Evolutionary conservation across 2,113 vertebrate species (phyloP), one percentile per base, ranked within the genome.

Genomic region (Hoplias malabaricus): DNA sequence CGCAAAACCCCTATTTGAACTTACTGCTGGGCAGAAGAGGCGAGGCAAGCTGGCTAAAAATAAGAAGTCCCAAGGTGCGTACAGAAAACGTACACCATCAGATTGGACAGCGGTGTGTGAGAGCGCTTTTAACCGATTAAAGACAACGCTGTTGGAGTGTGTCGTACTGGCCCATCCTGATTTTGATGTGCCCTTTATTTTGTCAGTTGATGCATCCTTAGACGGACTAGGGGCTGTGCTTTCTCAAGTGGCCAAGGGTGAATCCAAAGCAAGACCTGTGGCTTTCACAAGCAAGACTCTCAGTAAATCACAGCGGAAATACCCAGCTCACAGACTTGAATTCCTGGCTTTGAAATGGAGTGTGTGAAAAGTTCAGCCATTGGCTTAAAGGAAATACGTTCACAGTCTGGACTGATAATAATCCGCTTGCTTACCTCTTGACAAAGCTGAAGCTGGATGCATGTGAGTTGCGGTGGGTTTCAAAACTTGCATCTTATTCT

Each of bases 351-450:
- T n/a, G n/a, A n/a, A n/a, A n/a, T n/a, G n/a, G n/a, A n/a, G n/a
- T n/a, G n/a, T n/a, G n/a, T n/a, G n/a, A n/a, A n/a, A n/a, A n/a
- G n/a, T n/a, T n/a, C n/a, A n/a, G n/a, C n/a, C n/a, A n/a, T n/a
- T n/a, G n/a, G n/a, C n/a, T n/a, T n/a, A n/a, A n/a, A n/a, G n/a
- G n/a, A n/a, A n/a, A n/a, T n/a, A n/a, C n/a, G n/a, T n/a, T n/a
- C n/a, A n/a, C n/a, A n/a, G n/a, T n/a, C n/a, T n/a, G n/a, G n/a
- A n/a, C n/a, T n/a, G n/a, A n/a, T n/a, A n/a, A n/a, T n/a, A n/a
- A n/a, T n/a, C n/a, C n/a, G n/a, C n/a, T n/a, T n/a, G n/a, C n/a
- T 31, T 79, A 72, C 54, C 29, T 80, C 4, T 13, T 76, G 6
- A 75, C 72, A 4, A 80, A 80, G 70, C 40, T 9, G 4, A 38